A percentile compares a stretch with the other conserved stretches of the same genome.
Evolutionary conservation across 2,797 vertebrate genomes (phyloP).

Genomic region (Molossus alvarezi): DNA sequence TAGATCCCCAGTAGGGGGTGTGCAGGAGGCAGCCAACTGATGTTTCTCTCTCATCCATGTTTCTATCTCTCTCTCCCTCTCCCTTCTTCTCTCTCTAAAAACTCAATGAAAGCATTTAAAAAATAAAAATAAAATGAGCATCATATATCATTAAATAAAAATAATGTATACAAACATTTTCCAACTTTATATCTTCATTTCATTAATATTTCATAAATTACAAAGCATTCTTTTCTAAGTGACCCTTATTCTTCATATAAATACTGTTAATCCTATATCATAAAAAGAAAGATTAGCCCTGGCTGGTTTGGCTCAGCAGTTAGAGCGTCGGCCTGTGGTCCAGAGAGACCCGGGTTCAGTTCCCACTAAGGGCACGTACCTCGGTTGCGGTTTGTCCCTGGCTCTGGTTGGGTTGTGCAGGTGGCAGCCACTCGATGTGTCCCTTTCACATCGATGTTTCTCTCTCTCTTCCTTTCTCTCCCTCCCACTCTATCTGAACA

Average conservation of each 20-base stretch:
- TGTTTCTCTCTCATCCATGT: not conserved
- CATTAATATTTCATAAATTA: slow-evolving; percentile 19
- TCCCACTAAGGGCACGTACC: no score
- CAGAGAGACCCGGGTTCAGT: no score
- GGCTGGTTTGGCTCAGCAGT: no score
- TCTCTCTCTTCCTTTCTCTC: no score
- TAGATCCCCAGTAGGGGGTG: not conserved
- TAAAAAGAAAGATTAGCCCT: not conserved
- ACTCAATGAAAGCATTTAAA: not conserved
- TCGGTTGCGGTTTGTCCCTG: no score
- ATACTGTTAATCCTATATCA: not conserved
- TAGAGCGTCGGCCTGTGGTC: no score
- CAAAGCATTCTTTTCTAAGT: not conserved
- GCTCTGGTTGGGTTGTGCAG: no score
- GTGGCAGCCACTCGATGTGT: no score
- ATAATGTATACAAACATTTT: not conserved
- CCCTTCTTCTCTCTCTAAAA: not conserved
- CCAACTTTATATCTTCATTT: not conserved
- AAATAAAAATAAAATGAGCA: not conserved
- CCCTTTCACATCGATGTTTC: no score
- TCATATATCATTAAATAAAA: not conserved
- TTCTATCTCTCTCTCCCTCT: not conserved
- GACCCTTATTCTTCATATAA: not conserved
- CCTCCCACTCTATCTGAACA: no score
- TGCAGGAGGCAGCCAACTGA: not conserved